Evolutionary conservation across 2,888 invertebrate species (phyloP), one percentile per base, ranked within the genome.

Genomic region (Lochmaea crataegi): DNA sequence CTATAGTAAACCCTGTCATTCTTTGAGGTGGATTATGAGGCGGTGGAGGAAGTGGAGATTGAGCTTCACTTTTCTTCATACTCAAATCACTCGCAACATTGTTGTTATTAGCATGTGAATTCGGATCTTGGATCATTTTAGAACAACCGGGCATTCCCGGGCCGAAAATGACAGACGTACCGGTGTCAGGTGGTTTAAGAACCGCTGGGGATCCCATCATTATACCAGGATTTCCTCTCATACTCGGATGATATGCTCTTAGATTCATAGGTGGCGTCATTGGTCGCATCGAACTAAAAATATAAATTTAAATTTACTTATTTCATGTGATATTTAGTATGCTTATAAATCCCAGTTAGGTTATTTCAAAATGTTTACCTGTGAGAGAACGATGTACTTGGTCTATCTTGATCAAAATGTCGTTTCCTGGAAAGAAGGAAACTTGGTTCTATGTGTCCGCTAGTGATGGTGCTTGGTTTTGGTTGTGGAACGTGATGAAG

Each of bases 1-100:
- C 96, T 88, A 96, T 96, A 84, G 95, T 95, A 86, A 96, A 96
- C 18, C 96, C 96, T 83, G 94, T 94, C 82, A 94, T 93, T 79
- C 89, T 88, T 5, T 89, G 88, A 2, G 93, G 91, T 22, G 89
- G 60, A 38, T 60, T 60, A 9, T 60, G 60, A 16, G 60, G 89
- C 1, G 88, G 87, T 1, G 88, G 87, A 38, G 75, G 79, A 58
- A 58, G 70, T 22, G 72, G 76, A 38, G 66, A 65, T 9, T 63
- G 71, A 42, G 78, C 70, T 5, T 84, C 85, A 58, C 83, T 84
- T 73, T 87, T 86, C 71, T 86, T 86, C 85, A 87, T 86, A 42
- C 86, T 85, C 69, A 87, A 81, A 82, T 87, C 87, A 75, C 85
- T 87, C 0, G 85, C 85, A 26, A 85, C 77, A 58, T 82, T 83